These are phyloP conservation scores for Plecturocebus donacophilus DNA, from an alignment of 2,113 vertebrate genomes.

Conservation along the genomic window DNA sequence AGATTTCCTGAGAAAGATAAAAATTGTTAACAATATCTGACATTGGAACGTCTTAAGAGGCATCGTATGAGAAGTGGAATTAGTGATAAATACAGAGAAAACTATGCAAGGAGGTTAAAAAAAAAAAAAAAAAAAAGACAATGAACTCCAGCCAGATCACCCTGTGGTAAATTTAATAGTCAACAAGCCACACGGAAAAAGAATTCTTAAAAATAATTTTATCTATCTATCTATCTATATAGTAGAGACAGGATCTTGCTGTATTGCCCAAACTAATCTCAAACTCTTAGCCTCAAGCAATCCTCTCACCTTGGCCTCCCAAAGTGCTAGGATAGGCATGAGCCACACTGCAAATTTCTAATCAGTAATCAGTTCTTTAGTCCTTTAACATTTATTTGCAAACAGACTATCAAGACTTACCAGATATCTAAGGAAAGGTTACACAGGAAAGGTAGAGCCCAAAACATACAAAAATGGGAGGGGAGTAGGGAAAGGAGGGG, in stretches of 20 bases:
- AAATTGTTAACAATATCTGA: not conserved
- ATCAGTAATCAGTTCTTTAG: not conserved
- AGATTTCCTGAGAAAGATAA: constrained; percentile 5
- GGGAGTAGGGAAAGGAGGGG: not conserved
- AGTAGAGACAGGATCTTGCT: too few species aligned
- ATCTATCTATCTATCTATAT: too few species aligned
- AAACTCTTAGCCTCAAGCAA: too few species aligned
- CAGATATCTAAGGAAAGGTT: not conserved
- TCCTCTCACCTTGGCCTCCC: too few species aligned
- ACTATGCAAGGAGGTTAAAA: not conserved
- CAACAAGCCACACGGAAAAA: not conserved
- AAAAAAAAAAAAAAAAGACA: too few species aligned
- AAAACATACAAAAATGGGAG: not conserved
- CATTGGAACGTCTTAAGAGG: not conserved
- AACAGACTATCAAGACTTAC: not conserved
- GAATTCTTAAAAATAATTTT: too few species aligned
- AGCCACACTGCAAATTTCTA: not conserved
- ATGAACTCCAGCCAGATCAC: not conserved
- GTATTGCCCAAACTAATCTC: too few species aligned
- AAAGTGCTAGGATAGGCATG: too few species aligned
- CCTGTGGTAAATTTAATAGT: not conserved
- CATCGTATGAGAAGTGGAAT: not conserved
- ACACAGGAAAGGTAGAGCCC: not conserved
- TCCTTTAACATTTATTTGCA: not conserved
- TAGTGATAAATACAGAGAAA: not conserved